These are phyloP conservation scores for Gambusia holbrooki DNA, from an alignment of 2,113 vertebrate genomes.

Conservation along the genomic window DNA sequence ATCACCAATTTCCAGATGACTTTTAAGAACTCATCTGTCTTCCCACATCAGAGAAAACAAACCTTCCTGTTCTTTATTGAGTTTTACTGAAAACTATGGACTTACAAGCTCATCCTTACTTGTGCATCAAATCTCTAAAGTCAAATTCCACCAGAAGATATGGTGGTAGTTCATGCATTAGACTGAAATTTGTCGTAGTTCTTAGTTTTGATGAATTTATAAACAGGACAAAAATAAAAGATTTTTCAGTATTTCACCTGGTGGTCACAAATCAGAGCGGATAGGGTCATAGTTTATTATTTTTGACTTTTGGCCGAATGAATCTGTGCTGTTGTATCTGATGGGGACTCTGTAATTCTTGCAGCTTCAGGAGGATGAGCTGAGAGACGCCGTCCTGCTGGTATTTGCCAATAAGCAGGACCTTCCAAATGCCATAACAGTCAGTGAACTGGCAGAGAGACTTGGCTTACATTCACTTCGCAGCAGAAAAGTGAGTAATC, in stretches of 20 bases:
- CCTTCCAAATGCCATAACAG: constrained; percentile 90
- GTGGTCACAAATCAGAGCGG: too few relatives aligned
- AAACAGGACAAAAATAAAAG: not conserved
- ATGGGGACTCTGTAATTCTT: not conserved
- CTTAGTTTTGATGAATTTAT: not conserved
- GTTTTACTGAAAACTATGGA: too few relatives aligned
- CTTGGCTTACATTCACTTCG: constrained; percentile 84
- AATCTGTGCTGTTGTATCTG: not conserved
- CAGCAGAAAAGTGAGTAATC: constrained; percentile 82
- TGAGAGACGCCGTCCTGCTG: constrained; percentile 87
- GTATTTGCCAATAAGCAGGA: constrained; percentile 97
- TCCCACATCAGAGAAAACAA: not conserved
- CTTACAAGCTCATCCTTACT: too few relatives aligned
- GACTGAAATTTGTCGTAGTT: not conserved
- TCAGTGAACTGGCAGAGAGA: constrained; percentile 89
- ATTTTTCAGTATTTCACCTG: not conserved
- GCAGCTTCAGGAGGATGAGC: constrained; percentile 88
- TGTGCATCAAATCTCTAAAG: too few relatives aligned
- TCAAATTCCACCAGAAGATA: not conserved
- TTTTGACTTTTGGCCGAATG: not conserved
- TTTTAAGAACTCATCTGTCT: not conserved
- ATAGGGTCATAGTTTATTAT: not conserved
- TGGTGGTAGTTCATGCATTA: not conserved
- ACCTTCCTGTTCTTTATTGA: not conserved
- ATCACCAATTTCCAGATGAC: too few relatives aligned